Base-by-base conservation (phyloP, 2,888 invertebrate genomes). In the Andrena marginata region DNA sequence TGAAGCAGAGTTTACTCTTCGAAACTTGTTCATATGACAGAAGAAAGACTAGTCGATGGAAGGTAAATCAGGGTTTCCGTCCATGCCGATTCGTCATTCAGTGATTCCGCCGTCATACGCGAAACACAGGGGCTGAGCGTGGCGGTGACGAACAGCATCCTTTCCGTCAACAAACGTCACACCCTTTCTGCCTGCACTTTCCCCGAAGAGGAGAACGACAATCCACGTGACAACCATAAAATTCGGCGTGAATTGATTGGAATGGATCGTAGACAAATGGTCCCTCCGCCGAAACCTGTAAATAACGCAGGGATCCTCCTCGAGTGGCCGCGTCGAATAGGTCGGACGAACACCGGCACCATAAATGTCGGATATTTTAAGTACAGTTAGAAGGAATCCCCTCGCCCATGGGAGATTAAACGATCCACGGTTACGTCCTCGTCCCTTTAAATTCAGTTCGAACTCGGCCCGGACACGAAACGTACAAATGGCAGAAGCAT, bases 391-490 rank as follows among this genome's bases (percentile, higher is more conserved):
- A 56, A 35, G 33, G 4, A 31, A 42, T 29, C 26, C 26, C 60
- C 31, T 10, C 6, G 35, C 33, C 51, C 42, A 54, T 23, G 54
- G 20, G 67, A 54, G 59, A 48, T 49, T 56, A 64, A n/a, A 29
- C 7, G 20, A 49, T 42, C 68, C 71, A 35, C 48, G 59, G 35
- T 76, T 71, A 72, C 75, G 70, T 63, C 31, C 59, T 65, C 79
- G 70, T 80, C 42, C 56, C 65, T 62, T 33, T 68, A 78, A 74
- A 80, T 76, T 76, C 48, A 56, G 65, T 48, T 5, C 16, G 48
- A 29, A 70, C 70, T 20, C 10, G 6, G 8, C 3, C 16, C 42
- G 13, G 31, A n/a, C 62, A 26, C 26, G 51, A 20, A 16, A 49
- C 35, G 42, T 42, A 56, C 56, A 42, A 80, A 56, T 33, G 31